Base-by-base conservation (phyloP, 1,140 invertebrate genomes). In the Drosophila erecta region DNA sequence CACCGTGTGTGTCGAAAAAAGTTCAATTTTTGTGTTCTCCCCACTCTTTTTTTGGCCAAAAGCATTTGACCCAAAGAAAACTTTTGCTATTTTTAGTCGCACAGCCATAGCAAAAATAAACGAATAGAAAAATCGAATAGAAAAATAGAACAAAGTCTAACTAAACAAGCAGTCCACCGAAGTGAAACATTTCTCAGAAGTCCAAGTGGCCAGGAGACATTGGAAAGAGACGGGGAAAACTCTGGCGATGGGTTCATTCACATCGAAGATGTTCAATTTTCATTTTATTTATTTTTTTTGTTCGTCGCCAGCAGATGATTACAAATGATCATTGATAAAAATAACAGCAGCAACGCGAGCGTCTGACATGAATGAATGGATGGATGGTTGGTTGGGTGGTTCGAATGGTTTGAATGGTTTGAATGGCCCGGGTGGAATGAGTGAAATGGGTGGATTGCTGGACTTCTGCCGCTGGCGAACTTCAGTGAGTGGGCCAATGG, bases 261-360 rank as follows among this genome's bases (percentile, higher is more conserved):
- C 76, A 76, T 76, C 74, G 74, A 76, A 76, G 74, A 56, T 76
- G 74, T 76, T 76, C 74, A 76, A 76, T 76, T 76, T 76, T 74
- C 50, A 64, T 50, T 62, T 73, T 71, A 47, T 56, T 64, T 53
- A 4, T 67, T 41, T 51, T 50, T 17, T 37, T 61, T 54, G 24
- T 64, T 40, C 69, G 70, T 74, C 74, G 72, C 73, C 74, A 69
- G 73, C 74, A 60, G 73, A 76, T 76, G 74, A 76, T 77, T 77
- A 77, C 74, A 71, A 77, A 77, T 77, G 75, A 77, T 77, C 75
- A 77, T 77, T 77, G 75, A 77, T 77, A 78, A 78, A 77, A 78
- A 78, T 78, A 72, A 76, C 74, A 76, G 72, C 61, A 76, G 40
- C 38, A 51, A 33, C 27, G 44, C 49, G 49, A 44, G 35, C 38